Evolutionary conservation across 2,797 vertebrate genomes (phyloP), one percentile per base, ranked within the genome.

Genomic region (Alca torda): DNA sequence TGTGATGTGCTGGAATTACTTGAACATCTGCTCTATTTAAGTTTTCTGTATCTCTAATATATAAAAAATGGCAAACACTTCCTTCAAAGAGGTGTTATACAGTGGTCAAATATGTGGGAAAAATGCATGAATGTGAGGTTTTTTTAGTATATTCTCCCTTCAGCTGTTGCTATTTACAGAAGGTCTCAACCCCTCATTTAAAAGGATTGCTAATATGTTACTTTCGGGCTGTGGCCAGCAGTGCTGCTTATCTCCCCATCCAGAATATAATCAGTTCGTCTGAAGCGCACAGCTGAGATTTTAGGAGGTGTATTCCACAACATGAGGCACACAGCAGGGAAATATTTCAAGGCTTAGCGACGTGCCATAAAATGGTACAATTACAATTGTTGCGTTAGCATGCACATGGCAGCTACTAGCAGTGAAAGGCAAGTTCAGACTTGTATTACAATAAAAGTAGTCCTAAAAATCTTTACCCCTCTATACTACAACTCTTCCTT

Each of bases 241-340:
- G 21, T n/a, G 51, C 59, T 83, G 41, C 69, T 82, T 25, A 3
- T 31, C 31, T 81, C 73, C 64, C 2, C 4, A 51, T 21, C 25
- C n/a, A 3, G 8, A 57, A 81, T 75, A 28, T 17, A 13, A 17
- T 19, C 5, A 6, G 9, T 45, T 63, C 35, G 16, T 64, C 61
- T 7, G 23, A 41, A 75, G 18, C 3, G 4, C 3, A 0, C 20
- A 76, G n/a, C 16, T 43, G 16, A 72, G 54, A 26, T 23, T 39
- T 64, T 31, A 53, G 39, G 13, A 60, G 31, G 37, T 21, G 0
- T 31, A 33, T 61, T n/a, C 23, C 37, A 28, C 26, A 56, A 20
- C 6, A 7, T 3, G 31, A 60, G 9, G 23, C 50, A 51, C 6
- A 0, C 0, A 0, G 19, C n/a, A 78, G 37, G 57, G 61, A 84